Evolutionary conservation across 2,113 vertebrate genomes (phyloP).

Genomic region (Alouatta palliata): DNA sequence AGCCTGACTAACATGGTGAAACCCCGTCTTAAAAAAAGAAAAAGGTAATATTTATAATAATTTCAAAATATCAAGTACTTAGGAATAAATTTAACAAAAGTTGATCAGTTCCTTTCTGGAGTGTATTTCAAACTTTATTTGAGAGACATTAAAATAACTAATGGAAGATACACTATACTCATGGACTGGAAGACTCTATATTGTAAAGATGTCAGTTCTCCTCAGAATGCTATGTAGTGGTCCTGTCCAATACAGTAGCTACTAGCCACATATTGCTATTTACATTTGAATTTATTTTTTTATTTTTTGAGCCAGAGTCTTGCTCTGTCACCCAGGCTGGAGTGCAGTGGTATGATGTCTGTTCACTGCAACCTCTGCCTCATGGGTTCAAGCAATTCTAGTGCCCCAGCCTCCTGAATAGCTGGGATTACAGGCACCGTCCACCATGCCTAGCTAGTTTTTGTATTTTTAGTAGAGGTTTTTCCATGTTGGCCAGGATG

Average conservation of each 20-base stretch:
- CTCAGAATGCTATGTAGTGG: background rate
- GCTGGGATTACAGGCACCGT: no score
- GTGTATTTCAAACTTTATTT: background rate
- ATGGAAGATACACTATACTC: background rate
- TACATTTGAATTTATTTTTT: background rate
- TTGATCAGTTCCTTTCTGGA: background rate
- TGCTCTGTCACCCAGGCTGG: no score
- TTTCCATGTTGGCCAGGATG: no score
- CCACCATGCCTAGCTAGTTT: no score
- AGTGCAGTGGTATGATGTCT: no score
- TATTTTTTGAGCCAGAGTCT: no score
- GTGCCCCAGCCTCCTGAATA: no score
- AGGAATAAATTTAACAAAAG: background rate
- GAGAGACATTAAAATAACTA: background rate
- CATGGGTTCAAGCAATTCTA: no score
- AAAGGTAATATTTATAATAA: background rate
- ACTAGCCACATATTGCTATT: background rate
- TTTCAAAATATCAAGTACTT: background rate
- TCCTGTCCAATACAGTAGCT: background rate
- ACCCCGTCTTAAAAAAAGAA: background rate
- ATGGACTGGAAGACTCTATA: background rate
- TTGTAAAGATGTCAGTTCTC: background rate
- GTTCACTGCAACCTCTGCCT: no score
- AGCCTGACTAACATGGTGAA: no score
- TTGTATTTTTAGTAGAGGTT: no score